Conservation (phyloP, 1,140 invertebrate species). For the Neocloeon triangulifer region DNA sequence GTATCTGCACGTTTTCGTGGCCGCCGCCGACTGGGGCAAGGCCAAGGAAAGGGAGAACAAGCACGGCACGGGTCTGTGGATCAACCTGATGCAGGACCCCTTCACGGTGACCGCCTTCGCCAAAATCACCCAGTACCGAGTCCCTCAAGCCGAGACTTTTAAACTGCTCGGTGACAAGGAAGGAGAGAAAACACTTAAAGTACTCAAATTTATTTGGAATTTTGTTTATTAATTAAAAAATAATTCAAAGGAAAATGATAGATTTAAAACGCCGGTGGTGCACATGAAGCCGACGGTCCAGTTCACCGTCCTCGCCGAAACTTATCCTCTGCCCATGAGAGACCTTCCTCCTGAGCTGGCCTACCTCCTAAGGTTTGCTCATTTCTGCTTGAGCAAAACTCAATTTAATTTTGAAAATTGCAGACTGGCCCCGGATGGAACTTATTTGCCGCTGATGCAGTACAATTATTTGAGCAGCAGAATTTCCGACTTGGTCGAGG, state of each 20-base stretch:
- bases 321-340: conserved; percentile 27
- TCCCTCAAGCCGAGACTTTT: conserved; percentile 47
- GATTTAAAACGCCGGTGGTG: conserved; percentile 18
- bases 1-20: conserved; percentile 38
- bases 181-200: conserved; percentile 9
- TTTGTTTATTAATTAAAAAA: conserved; percentile 12
- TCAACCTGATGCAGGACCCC: conserved; percentile 21
- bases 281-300: conserved; percentile 36
- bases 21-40: conserved; percentile 18
- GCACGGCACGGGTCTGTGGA: conserved; percentile 8
- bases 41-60: conserved; percentile 17
- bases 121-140: conserved; percentile 30
- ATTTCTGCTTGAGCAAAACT: conserved; percentile 7
- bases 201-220: conserved; percentile 7
- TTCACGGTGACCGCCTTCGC: conserved; percentile 25
- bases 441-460: conserved; percentile 62
- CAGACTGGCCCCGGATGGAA: conserved; percentile 34
- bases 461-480: conserved; percentile 62
- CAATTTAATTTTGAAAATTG: conserved; percentile 13
- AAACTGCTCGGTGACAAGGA: conserved; percentile 40
- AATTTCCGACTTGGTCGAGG: conserved; percentile 41
- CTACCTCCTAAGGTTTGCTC: conserved; percentile 25
- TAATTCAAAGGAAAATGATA: conserved; percentile 9
- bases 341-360: conserved; percentile 35
- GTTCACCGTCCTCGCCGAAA: conserved; percentile 38